Percentiles rank a stretch among this genome's conserved stretches.
Conservation (phyloP, 2,888 invertebrate genomes). For the Pristionchus japonicus region DNA sequence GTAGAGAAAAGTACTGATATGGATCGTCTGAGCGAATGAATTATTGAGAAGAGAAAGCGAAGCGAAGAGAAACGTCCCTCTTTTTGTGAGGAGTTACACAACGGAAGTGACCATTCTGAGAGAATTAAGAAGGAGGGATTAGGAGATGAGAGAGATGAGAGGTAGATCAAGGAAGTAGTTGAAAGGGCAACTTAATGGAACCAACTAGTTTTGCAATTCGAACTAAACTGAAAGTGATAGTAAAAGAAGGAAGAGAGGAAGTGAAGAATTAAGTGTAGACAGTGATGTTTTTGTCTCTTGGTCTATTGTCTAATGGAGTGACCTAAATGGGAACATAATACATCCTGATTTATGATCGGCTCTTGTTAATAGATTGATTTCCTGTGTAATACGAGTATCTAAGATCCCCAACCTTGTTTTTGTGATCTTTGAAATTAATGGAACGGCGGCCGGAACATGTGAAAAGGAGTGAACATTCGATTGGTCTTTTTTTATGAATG, state of each 20-base stretch:
- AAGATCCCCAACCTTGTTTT: background rate
- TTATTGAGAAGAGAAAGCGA: conserved; percentile 14
- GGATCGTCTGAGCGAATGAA: conserved; percentile 37
- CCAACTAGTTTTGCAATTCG: conserved; percentile 11
- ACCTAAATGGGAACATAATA: background rate
- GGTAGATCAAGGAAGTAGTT: conserved; percentile 36
- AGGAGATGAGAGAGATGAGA: conserved; percentile 1
- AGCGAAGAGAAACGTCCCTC: background rate
- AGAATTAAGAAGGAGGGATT: conserved; percentile 15
- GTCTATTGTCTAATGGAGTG: background rate
- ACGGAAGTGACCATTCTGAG: conserved; percentile 29
- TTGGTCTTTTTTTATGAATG: too few species aligned
- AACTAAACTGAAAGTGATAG: conserved; percentile 32
- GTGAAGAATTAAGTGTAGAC: background rate
- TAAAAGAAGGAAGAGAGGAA: too few species aligned
- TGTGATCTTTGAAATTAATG: background rate
- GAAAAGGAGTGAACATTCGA: background rate
- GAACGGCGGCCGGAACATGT: background rate
- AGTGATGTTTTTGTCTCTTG: background rate
- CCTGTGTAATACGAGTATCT: background rate
- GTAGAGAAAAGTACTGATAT: conserved; percentile 37
- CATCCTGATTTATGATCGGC: background rate
- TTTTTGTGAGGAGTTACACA: conserved; percentile 38
- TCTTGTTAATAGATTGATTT: background rate
- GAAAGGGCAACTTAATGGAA: conserved; percentile 17